Conservation (phyloP, 1,140 invertebrate genomes). For the Berghia stephanieae region DNA sequence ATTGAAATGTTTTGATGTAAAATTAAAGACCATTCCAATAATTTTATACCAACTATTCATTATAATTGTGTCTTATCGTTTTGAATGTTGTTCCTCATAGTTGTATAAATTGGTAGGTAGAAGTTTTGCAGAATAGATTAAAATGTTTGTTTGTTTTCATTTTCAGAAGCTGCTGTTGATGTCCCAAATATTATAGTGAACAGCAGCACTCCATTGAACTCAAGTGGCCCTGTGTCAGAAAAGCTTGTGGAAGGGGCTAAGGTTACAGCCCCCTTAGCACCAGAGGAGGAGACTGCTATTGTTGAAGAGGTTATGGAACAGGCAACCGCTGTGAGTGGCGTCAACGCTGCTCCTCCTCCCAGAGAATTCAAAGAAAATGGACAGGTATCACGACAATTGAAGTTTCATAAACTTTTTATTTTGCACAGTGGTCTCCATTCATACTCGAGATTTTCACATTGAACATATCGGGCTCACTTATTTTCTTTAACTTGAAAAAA, state of each 20-base stretch:
- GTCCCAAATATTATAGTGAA: constrained; percentile 25
- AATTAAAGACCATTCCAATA: too few species aligned
- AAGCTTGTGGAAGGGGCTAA: constrained; percentile 25
- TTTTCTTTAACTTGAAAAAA: too few species aligned
- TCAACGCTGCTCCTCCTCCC: constrained; percentile 15
- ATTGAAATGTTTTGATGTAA: too few species aligned
- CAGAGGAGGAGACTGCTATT: constrained; percentile 26
- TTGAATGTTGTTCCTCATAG: neutral
- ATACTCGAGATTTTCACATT: too few species aligned
- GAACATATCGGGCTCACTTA: too few species aligned
- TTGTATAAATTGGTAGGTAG: too few species aligned
- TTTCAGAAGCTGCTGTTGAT: constrained; percentile 53
- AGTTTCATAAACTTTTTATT: too few species aligned
- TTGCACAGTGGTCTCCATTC: too few species aligned
- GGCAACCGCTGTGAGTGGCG: constrained; percentile 11
- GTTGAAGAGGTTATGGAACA: constrained; percentile 25
- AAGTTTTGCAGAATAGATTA: too few species aligned
- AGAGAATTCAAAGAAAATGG: constrained; percentile 36
- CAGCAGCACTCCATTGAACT: too few species aligned
- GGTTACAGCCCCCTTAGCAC: constrained; percentile 33
- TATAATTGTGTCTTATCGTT: too few species aligned
- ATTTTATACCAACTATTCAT: too few species aligned
- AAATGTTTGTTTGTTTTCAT: neutral
- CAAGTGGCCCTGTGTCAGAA: neutral
- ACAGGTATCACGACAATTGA: constrained; percentile 38